phyloP scores from a whole-genome alignment of 2,888 invertebrate genomes.

The Nyleta sp. region DNA sequence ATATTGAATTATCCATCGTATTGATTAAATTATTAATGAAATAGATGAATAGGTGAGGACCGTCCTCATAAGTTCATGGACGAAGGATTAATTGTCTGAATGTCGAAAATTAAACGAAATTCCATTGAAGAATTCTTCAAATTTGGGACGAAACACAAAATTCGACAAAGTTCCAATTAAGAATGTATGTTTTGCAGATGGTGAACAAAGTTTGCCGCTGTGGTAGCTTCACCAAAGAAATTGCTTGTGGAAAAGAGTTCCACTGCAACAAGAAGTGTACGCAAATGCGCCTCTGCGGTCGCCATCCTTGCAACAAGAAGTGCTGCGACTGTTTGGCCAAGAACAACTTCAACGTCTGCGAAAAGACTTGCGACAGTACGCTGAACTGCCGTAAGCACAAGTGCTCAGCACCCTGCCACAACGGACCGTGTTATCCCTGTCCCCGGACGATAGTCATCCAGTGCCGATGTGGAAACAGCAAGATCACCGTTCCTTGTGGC shows the following conservation, averaged over 20 bases:
- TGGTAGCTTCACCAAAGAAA: constrained; percentile 89
- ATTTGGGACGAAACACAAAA: too few relatives aligned
- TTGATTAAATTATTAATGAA: too few relatives aligned
- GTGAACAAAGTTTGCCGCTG: constrained; percentile 92
- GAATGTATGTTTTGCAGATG: constrained; percentile 76
- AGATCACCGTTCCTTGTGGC: constrained; percentile 93
- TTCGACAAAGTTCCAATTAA: too few relatives aligned
- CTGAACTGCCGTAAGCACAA: constrained; percentile 95
- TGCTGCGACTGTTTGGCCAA: constrained; percentile 78
- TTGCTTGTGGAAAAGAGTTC: constrained; percentile 93
- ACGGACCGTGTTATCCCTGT: constrained; percentile 94
- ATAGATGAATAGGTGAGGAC: too few relatives aligned
- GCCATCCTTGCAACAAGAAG: constrained; percentile 92
- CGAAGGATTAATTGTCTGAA: too few relatives aligned
- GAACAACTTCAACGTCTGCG: constrained; percentile 85
- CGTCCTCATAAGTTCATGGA: too few relatives aligned
- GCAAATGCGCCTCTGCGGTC: constrained; percentile 90
- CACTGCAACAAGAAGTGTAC: constrained; percentile 95
- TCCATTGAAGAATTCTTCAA: too few relatives aligned
- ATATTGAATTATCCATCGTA: too few relatives aligned
- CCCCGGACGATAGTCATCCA: constrained; percentile 86
- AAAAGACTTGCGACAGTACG: constrained; percentile 91
- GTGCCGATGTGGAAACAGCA: constrained; percentile 92
- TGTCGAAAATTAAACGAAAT: too few relatives aligned
- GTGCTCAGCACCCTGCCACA: constrained; percentile 91